Conservation (phyloP, 1,140 invertebrate genomes). For the Aleiodes sp. region DNA sequence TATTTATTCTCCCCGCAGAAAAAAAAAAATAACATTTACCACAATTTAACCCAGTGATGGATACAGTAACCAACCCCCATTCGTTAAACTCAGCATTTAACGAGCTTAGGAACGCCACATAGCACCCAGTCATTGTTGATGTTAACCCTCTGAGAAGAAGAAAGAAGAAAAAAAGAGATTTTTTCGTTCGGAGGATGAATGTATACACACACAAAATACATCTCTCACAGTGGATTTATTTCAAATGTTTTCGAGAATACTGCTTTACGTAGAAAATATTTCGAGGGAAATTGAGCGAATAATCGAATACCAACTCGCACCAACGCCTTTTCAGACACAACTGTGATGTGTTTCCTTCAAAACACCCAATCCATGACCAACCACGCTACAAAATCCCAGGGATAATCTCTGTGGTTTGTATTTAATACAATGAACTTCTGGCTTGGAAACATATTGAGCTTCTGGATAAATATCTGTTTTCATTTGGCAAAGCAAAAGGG, state of each 20-base stretch:
- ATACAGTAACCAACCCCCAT: conserved; percentile 9
- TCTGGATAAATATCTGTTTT: conserved; percentile 2
- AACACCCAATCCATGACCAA: conserved; percentile 6
- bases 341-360: conserved; percentile 10
- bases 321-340: conserved; percentile 43
- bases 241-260: conserved; percentile 18
- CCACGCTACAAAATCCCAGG: conserved; percentile 26
- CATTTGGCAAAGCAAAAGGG: not conserved
- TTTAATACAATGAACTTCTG: conserved; percentile 20
- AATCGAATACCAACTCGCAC: conserved; percentile 53
- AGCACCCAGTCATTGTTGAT: conserved; percentile 14
- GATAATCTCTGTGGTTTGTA: conserved; percentile 33
- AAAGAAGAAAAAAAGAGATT: conserved; percentile 1
- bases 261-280: conserved; percentile 42
- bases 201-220: conserved; percentile 1
- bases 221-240: conserved; percentile 9
- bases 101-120: conserved; percentile 36
- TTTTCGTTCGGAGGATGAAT: not conserved
- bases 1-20: no score
- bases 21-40: conserved; percentile 25
- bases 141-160: no score
- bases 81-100: conserved; percentile 35
- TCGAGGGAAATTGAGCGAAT: conserved; percentile 57
- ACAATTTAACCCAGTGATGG: conserved; percentile 3
- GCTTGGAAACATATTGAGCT: not conserved